Conservation (phyloP, 1,140 invertebrate genomes). For the Harlomillsia oculata region DNA sequence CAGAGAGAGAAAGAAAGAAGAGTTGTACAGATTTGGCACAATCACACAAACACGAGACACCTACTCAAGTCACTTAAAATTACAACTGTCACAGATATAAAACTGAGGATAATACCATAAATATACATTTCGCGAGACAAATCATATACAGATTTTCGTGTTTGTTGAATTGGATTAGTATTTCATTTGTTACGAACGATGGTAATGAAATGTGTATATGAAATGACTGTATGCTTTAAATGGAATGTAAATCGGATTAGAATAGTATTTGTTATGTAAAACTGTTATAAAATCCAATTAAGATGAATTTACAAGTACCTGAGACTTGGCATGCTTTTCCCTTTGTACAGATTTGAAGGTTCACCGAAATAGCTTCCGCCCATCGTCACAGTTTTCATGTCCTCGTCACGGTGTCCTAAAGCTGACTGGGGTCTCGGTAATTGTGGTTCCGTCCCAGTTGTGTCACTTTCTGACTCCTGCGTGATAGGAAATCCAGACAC, state of each 20-base stretch:
- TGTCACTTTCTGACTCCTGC: not conserved
- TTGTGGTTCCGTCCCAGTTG: slow-evolving; percentile 42
- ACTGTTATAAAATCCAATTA: too few relatives aligned
- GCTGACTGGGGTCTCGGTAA: slow-evolving; percentile 56
- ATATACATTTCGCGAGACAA: too few relatives aligned
- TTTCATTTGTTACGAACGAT: too few relatives aligned
- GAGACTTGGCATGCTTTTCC: slow-evolving; percentile 88
- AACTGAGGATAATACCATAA: too few relatives aligned
- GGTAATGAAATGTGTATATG: too few relatives aligned
- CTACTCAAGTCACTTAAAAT: slow-evolving; percentile 5
- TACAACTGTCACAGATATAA: too few relatives aligned
- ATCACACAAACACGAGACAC: slow-evolving; percentile 3
- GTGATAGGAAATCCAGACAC: not conserved
- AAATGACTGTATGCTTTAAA: too few relatives aligned
- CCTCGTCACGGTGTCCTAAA: slow-evolving; percentile 48
- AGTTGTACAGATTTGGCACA: slow-evolving; percentile 7
- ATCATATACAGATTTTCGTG: too few relatives aligned
- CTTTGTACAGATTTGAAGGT: slow-evolving; percentile 57
- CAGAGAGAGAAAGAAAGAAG: too few relatives aligned
- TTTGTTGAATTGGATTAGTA: too few relatives aligned
- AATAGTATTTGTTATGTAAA: too few relatives aligned
- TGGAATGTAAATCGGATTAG: too few relatives aligned
- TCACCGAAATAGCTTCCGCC: slow-evolving; percentile 24
- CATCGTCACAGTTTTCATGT: slow-evolving; percentile 39
- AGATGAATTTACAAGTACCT: slow-evolving; percentile 61